These are phyloP conservation scores for Pycnonotus jocosus DNA, from an alignment of 2,113 vertebrate genomes.

Conservation along the genomic window DNA sequence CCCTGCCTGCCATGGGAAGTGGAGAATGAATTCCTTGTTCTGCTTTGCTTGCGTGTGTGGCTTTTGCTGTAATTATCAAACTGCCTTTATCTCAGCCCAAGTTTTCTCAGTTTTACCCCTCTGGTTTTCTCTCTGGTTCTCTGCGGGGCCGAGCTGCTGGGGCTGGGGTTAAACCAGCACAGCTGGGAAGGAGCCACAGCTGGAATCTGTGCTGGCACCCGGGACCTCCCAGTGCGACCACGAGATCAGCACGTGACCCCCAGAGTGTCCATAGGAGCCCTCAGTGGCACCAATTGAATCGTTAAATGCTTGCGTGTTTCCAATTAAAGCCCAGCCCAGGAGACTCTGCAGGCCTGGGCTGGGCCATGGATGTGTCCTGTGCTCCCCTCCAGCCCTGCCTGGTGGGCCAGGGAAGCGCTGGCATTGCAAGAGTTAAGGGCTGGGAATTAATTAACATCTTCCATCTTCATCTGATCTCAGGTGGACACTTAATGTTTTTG, in stretches of 20 bases:
- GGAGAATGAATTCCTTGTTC: not conserved
- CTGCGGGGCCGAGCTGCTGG: not conserved
- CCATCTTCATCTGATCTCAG: slow-evolving; percentile 42
- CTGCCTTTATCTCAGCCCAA: not conserved
- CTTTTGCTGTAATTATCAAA: not conserved
- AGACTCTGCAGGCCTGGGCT: not conserved
- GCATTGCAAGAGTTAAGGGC: slow-evolving; percentile 2
- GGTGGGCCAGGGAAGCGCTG: not conserved
- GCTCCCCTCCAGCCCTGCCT: not conserved
- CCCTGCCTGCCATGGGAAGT: not conserved
- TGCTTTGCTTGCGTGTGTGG: not conserved
- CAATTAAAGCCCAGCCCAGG: not conserved
- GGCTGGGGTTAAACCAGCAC: not conserved
- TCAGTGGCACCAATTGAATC: not conserved
- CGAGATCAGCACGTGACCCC: not conserved
- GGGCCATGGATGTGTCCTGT: not conserved
- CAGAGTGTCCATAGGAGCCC: not conserved
- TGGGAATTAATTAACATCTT: slow-evolving; percentile 29
- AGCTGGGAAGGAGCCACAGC: not conserved
- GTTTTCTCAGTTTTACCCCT: not conserved
- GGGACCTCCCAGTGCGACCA: rapidly evolving
- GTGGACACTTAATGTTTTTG: slow-evolving; percentile 56
- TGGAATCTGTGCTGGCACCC: not conserved
- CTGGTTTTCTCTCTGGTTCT: not conserved
- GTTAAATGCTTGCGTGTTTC: slow-evolving; percentile 5